Conservation (phyloP, 2,797 vertebrate genomes). For the Spondyliosoma cantharus region DNA sequence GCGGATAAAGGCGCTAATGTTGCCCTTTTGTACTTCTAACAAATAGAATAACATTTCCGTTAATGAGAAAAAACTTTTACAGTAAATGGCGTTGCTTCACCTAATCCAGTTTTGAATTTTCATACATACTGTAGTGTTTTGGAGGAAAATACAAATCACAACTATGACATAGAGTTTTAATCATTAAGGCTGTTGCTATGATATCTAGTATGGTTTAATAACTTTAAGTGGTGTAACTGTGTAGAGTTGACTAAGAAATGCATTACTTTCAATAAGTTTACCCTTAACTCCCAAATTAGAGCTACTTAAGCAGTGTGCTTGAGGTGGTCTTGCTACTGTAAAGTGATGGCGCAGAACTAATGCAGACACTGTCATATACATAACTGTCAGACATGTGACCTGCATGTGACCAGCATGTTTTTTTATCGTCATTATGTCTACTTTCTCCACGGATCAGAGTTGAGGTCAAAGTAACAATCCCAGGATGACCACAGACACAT, state of each 20-base stretch:
- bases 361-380: not conserved
- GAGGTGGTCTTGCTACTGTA: not conserved
- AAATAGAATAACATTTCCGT: not conserved
- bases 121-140: not conserved
- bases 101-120: not conserved
- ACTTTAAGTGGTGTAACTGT: not conserved
- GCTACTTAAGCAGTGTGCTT: not conserved
- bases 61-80: not conserved
- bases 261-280: not conserved
- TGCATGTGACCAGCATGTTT: not conserved
- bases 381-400: not conserved
- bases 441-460: slow-evolving; percentile 36
- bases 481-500: slow-evolving; percentile 89
- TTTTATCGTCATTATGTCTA: slow-evolving; percentile 13
- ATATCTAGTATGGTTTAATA: not conserved
- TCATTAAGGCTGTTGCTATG: not conserved
- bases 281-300: not conserved
- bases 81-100: not conserved
- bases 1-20: not conserved
- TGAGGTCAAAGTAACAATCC: slow-evolving; percentile 10
- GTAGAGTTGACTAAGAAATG: not conserved
- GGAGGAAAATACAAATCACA: too few species aligned
- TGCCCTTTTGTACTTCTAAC: not conserved
- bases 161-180: not conserved
- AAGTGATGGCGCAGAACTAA: not conserved